Evolutionary conservation across 2,797 vertebrate genomes (phyloP).

Genomic region (Intellagama lesueurii): DNA sequence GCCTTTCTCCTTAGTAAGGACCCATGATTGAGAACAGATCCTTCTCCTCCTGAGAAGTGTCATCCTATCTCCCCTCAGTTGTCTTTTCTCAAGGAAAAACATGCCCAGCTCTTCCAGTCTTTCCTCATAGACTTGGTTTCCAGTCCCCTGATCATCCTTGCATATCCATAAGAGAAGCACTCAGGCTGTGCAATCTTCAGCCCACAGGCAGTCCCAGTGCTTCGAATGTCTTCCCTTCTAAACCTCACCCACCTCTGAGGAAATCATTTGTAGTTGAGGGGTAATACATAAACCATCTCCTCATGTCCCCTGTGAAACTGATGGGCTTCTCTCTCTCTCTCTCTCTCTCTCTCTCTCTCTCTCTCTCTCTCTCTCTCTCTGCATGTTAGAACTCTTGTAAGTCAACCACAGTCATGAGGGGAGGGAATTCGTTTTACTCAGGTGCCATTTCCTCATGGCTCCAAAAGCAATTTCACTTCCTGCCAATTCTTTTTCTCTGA

Average conservation of each 20-base stretch:
- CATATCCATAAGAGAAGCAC: background rate
- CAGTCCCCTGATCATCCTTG: no score
- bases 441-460: slow-evolving; percentile 22
- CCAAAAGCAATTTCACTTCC: slow-evolving; percentile 26
- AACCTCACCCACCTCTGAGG: background rate
- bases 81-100: no score
- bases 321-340: no score
- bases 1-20: no score
- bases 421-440: slow-evolving; percentile 11
- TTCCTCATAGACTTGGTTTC: no score
- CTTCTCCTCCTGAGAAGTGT: no score
- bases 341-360: background rate
- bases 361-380: background rate
- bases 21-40: no score
- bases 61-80: no score
- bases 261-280: background rate
- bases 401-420: background rate
- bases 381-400: background rate
- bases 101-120: no score
- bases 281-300: background rate
- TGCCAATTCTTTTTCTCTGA: slow-evolving; percentile 16
- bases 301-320: background rate
- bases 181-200: background rate
- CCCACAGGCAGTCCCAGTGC: no score
- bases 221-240: background rate